Evolutionary conservation across 2,113 vertebrate species (phyloP).

Genomic region (Campylorhamphus procurvoides): DNA sequence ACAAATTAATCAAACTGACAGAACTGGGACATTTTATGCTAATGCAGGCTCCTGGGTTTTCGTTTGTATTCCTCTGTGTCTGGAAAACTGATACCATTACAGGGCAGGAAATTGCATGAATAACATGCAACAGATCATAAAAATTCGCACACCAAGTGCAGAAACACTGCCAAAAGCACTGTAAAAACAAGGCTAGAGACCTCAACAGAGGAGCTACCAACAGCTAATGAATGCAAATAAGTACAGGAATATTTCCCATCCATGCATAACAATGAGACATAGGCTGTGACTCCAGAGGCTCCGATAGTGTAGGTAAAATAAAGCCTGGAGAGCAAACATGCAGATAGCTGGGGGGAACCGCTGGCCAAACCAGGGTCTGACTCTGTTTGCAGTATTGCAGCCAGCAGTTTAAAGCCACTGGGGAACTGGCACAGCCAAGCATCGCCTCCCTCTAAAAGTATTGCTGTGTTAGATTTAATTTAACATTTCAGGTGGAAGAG

Average conservation of each 20-base stretch:
- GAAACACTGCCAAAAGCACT: conserved; percentile 78
- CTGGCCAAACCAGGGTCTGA: conserved; percentile 18
- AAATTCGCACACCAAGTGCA: conserved; percentile 79
- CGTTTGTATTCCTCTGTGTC: conserved; percentile 78
- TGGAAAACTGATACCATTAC: conserved; percentile 85
- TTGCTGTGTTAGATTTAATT: neutral
- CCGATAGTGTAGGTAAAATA: conserved; percentile 53
- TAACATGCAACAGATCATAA: conserved; percentile 83
- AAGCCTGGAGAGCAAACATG: conserved; percentile 30
- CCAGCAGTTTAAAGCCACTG: neutral
- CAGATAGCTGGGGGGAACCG: neutral
- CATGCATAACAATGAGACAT: conserved; percentile 70
- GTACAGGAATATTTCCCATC: conserved; percentile 74
- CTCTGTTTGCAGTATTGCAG: conserved; percentile 38
- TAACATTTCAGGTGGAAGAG: neutral
- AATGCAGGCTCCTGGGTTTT: conserved; percentile 80
- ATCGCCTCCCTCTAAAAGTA: neutral
- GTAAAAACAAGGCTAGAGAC: conserved; percentile 77
- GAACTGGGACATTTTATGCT: conserved; percentile 88
- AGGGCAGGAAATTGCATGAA: conserved; percentile 85
- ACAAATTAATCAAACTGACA: conserved; percentile 90
- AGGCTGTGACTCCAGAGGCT: conserved; percentile 54
- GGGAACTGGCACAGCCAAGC: neutral
- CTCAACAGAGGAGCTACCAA: conserved; percentile 75
- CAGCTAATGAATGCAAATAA: conserved; percentile 78